Conservation (phyloP, 2,113 vertebrate genomes). For the Gasterosteus nipponicus region DNA sequence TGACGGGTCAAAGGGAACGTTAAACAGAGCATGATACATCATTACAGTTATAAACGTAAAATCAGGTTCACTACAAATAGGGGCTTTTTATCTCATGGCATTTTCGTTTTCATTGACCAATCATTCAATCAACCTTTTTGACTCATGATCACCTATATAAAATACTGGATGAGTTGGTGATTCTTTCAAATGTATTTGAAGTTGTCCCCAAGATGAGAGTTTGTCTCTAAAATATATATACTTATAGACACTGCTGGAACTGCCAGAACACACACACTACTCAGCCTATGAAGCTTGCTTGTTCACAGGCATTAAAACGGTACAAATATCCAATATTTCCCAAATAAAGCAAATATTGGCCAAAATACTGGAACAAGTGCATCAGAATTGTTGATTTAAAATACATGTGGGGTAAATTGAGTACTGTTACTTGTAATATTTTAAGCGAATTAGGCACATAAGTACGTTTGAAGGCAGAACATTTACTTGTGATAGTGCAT, state of each 20-base stretch:
- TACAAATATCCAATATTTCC: background rate
- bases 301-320: background rate
- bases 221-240: no score
- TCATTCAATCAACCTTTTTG: background rate
- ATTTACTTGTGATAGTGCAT: background rate
- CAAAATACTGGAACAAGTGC: background rate
- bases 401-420: background rate
- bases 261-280: background rate
- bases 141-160: background rate
- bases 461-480: background rate
- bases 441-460: background rate
- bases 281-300: background rate
- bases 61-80: background rate
- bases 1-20: slow-evolving; percentile 40
- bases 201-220: background rate
- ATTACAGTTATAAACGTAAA: slow-evolving; percentile 22
- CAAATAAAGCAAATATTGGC: background rate
- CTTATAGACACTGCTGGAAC: background rate
- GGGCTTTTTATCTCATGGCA: background rate
- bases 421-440: background rate
- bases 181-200: background rate
- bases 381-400: background rate
- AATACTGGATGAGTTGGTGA: background rate
- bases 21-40: slow-evolving; percentile 30
- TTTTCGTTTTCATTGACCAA: slow-evolving; percentile 9